Evolutionary conservation across 1,140 invertebrate species (phyloP).

Genomic region (Parapsyche elsis): DNA sequence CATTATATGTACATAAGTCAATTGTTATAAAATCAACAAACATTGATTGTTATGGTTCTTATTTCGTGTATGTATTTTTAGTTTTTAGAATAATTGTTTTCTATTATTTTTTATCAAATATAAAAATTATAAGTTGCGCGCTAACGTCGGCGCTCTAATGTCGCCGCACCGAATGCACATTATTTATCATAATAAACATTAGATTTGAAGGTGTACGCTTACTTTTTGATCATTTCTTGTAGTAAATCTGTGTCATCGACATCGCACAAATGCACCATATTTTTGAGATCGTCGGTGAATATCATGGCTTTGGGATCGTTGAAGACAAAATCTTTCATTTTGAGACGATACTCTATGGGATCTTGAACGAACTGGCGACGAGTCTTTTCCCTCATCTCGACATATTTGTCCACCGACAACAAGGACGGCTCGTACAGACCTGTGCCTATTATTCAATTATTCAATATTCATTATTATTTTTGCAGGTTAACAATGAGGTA

Average conservation of each 20-base stretch:
- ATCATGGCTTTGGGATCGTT: constrained; percentile 72
- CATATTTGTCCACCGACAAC: constrained; percentile 47
- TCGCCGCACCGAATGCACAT: background rate
- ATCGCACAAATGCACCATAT: constrained; percentile 78
- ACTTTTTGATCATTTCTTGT: constrained; percentile 76
- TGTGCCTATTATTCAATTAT: too few species aligned
- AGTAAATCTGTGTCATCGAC: constrained; percentile 75
- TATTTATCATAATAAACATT: constrained; percentile 21
- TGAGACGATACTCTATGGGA: constrained; percentile 71
- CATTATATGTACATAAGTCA: background rate
- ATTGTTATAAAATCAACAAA: too few species aligned
- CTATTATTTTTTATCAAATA: too few species aligned
- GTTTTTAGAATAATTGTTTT: background rate
- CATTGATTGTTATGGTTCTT: too few species aligned
- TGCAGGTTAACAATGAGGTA: too few species aligned
- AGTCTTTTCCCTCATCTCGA: constrained; percentile 34
- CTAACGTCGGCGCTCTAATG: background rate
- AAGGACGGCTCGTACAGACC: constrained; percentile 35
- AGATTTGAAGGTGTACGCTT: constrained; percentile 48
- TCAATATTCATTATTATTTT: too few species aligned
- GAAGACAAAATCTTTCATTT: constrained; percentile 74
- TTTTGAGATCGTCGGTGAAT: constrained; percentile 88
- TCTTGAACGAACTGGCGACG: constrained; percentile 60
- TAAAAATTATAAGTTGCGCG: too few species aligned
- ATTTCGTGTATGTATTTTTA: background rate